A percentile compares a stretch with the other conserved stretches of the same genome.
These are phyloP conservation scores for Plectus sambesii DNA, from an alignment of 1,140 invertebrate genomes.

Conservation along the genomic window DNA sequence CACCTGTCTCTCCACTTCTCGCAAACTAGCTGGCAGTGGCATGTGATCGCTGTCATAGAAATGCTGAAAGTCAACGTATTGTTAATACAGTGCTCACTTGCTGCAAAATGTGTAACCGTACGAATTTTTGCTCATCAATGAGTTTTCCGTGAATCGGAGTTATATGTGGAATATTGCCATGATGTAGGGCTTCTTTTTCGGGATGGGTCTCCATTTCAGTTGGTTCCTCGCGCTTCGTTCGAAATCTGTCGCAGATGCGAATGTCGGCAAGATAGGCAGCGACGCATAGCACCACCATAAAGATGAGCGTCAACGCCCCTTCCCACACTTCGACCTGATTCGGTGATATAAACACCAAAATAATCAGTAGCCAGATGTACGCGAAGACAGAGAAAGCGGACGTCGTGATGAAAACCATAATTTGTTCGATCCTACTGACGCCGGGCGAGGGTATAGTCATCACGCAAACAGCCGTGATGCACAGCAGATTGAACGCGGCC, in stretches of 20 bases:
- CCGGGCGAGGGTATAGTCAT: constrained; percentile 51
- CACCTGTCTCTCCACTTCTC: too few relatives aligned
- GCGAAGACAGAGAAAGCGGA: constrained; percentile 55
- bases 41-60: too few relatives aligned
- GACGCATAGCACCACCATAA: constrained; percentile 54
- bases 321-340: constrained; percentile 57
- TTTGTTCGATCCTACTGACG: constrained; percentile 49
- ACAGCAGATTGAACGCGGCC: constrained; percentile 57
- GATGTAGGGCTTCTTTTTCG: too few relatives aligned
- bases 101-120: too few relatives aligned
- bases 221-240: too few relatives aligned
- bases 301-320: constrained; percentile 54
- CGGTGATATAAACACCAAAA: constrained; percentile 50
- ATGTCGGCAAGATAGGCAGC: constrained; percentile 54
- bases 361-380: constrained; percentile 58
- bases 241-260: constrained; percentile 45
- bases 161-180: too few relatives aligned
- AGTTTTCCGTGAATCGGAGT: too few relatives aligned
- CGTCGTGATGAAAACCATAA: constrained; percentile 56
- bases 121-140: too few relatives aligned
- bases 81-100: too few relatives aligned
- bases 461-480: constrained; percentile 56
- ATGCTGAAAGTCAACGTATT: too few relatives aligned
- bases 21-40: too few relatives aligned
- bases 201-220: too few relatives aligned